phyloP scores from a whole-genome alignment of 1,140 invertebrate species.

The Notospermus geniculatus region DNA sequence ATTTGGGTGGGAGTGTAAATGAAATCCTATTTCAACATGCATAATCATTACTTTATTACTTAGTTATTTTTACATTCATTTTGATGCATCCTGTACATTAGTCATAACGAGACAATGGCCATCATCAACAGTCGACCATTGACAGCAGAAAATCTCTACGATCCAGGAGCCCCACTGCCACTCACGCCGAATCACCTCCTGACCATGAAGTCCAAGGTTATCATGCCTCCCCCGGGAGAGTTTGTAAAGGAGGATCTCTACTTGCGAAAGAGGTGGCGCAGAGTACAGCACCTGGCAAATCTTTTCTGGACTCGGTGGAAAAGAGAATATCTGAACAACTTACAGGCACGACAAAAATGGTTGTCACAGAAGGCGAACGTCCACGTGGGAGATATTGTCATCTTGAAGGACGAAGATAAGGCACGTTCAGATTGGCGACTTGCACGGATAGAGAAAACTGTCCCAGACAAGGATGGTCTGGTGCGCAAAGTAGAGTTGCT shows the following conservation, averaged over 20 bases:
- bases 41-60: too few relatives aligned
- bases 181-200: constrained; percentile 3
- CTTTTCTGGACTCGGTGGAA: constrained; percentile 16
- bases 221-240: not conserved
- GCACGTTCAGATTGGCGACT: constrained; percentile 6
- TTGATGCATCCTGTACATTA: too few relatives aligned
- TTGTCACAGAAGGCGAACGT: not conserved
- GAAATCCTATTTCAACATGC: too few relatives aligned
- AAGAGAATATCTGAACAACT: constrained; percentile 8
- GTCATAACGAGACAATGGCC: too few relatives aligned
- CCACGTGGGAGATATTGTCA: constrained; percentile 12
- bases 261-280: constrained; percentile 7
- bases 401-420: constrained; percentile 10
- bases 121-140: too few relatives aligned
- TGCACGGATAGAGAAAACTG: not conserved
- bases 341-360: constrained; percentile 15
- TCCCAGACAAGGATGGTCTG: not conserved
- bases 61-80: too few relatives aligned
- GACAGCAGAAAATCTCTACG: not conserved
- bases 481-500: not conserved
- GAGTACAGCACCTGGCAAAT: constrained; percentile 14
- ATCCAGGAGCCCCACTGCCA: not conserved
- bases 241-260: constrained; percentile 10
- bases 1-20: too few relatives aligned
- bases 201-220: not conserved